Evolutionary conservation across 2,797 vertebrate genomes (phyloP).

Genomic region (Thunnus albacares): DNA sequence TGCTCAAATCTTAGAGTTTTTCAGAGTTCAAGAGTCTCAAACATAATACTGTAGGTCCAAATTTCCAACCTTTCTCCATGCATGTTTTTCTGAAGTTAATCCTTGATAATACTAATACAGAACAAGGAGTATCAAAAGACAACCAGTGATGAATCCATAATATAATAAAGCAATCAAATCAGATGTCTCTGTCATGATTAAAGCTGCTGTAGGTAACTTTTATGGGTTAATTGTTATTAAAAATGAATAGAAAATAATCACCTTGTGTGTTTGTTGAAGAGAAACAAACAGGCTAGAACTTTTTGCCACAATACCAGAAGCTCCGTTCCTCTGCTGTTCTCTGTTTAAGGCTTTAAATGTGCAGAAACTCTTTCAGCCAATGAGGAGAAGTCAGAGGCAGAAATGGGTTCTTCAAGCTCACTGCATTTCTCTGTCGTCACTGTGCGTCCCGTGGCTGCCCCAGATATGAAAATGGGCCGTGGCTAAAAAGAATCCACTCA

Average conservation of each 20-base stretch:
- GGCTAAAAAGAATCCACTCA: conserved; percentile 24
- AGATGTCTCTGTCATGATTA: background rate
- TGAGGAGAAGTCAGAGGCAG: conserved; percentile 5
- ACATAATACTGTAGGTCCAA: no score
- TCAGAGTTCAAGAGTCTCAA: no score
- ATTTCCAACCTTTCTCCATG: no score
- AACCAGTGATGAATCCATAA: background rate
- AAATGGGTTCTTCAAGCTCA: background rate
- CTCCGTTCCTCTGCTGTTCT: background rate
- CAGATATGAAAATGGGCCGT: conserved; percentile 25
- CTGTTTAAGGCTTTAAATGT: background rate
- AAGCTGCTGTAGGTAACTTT: background rate
- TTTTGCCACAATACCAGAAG: background rate
- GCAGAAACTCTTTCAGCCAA: background rate
- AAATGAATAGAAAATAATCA: background rate
- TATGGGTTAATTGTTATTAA: background rate
- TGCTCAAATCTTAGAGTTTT: no score
- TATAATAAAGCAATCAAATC: background rate
- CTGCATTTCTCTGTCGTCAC: conserved; percentile 7
- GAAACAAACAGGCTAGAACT: background rate
- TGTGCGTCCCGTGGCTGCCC: background rate
- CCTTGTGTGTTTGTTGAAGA: background rate
- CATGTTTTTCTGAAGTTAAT: background rate
- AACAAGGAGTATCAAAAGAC: background rate
- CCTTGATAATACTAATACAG: background rate